A percentile compares a stretch with the other conserved stretches of the same genome.
These are phyloP conservation scores for Micrasema minimum DNA, from an alignment of 1,140 invertebrate species.

Conservation along the genomic window DNA sequence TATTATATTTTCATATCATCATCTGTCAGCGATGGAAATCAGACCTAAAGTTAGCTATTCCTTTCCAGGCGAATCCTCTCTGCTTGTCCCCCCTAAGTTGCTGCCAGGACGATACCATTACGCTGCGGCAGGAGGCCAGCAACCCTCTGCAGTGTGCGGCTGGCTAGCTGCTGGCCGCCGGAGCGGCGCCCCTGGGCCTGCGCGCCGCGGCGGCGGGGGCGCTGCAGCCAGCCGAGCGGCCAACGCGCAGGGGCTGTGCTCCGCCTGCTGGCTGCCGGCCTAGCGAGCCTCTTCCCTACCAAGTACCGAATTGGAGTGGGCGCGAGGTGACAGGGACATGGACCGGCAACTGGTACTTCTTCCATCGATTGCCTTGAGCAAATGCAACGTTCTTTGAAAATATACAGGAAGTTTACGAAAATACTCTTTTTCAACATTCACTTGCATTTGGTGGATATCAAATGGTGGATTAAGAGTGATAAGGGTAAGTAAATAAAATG, in stretches of 20 bases:
- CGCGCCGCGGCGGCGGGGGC: background rate
- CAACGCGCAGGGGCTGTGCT: slow-evolving; percentile 22
- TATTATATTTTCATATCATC: too few species aligned
- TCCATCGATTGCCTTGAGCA: slow-evolving; percentile 26
- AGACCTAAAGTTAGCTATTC: too few species aligned
- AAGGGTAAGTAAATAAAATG: too few species aligned
- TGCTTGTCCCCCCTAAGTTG: slow-evolving; percentile 25
- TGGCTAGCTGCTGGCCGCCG: slow-evolving; percentile 11
- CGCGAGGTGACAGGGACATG: slow-evolving; percentile 9
- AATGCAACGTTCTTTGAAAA: slow-evolving; percentile 34
- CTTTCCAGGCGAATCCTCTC: slow-evolving; percentile 23
- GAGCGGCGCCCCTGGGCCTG: background rate
- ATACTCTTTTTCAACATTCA: too few species aligned
- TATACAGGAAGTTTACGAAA: background rate
- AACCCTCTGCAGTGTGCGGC: slow-evolving; percentile 22
- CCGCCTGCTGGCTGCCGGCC: slow-evolving; percentile 13
- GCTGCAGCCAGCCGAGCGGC: slow-evolving; percentile 20
- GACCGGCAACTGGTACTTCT: slow-evolving; percentile 8
- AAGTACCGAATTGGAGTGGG: too few species aligned
- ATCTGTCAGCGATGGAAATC: too few species aligned
- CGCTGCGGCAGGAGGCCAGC: background rate
- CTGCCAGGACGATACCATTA: slow-evolving; percentile 23
- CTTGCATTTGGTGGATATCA: too few species aligned
- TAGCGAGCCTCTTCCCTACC: slow-evolving; percentile 26
- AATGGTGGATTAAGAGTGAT: too few species aligned